Base-by-base conservation (phyloP, 2,888 invertebrate genomes). In the Lasioglossum morio region DNA sequence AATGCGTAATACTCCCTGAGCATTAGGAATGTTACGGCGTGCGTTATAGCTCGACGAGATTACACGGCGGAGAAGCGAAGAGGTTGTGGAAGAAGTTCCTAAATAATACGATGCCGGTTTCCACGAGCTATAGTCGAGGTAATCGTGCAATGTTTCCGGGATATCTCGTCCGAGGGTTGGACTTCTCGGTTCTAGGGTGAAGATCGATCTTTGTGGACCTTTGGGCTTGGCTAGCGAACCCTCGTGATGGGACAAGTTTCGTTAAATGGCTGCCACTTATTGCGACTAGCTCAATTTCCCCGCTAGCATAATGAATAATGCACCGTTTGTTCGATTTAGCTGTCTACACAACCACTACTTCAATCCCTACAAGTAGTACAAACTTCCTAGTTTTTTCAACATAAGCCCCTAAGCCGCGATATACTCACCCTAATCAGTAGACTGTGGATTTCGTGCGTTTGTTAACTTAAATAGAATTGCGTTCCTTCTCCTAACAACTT, bases 21-120 rank as follows among this genome's bases (percentile, higher is more conserved):
- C 80, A 78, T 84, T 86, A 81, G 86, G 75, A 86, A 83, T 69
- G 79, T 79, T 84, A 80, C 77, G 84, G 63, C 79, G 76, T n/a
- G 70, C 57, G 75, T 40, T 79, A 69, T 75, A 75, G 72, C 77
- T 27, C 74, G n/a, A 70, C 60, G 77, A 80, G 84, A 86, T 86
- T 81, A 81, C 85, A 82, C 80, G 53, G 19, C 77, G 60, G n/a
- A 48, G 48, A 34, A 69, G 69, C 69, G 66, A 30, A 57, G 34
- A 66, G 40, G 60, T 73, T 40, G 34, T 53, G 30, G 34, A 80
- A 43, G 63, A 75, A 69, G 69, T 79, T 79, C 74, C 76, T 75
- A 79, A 79, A 85, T 85, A 80, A 85, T 70, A 83, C 77, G 76
- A 79, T 57, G 79, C 69, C 82, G 69, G 23, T 69, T 83, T 77